Base-by-base conservation (phyloP, 2,113 vertebrate species). In the Archilochus colubris region DNA sequence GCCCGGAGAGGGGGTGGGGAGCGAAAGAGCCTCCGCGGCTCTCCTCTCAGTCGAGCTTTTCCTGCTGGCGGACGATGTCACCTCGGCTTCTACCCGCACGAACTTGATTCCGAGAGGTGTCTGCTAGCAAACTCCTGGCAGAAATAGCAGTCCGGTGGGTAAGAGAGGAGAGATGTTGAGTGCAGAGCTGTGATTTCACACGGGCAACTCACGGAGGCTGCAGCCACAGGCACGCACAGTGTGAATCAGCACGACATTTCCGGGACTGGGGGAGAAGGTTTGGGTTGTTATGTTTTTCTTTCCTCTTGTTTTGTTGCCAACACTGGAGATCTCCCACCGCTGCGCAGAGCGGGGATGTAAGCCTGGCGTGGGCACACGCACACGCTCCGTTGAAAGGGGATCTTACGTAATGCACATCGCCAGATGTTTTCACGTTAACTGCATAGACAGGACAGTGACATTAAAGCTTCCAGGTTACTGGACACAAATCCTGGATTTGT, bases 341-440 rank as follows among this genome's bases (percentile, higher is more conserved):
- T 15, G n/a, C 62, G 50, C 3, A 27, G 77, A 57, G 78, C 77
- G 23, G 63, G 81, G 66, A 77, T n/a, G 72, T 63, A 30, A 94
- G 68, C 73, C 70, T 50, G 43, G 31, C 40, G 91, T 44, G 94
- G 67, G 67, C 86, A 36, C 46, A 68, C 70, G 81, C 50, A 67
- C n/a, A 33, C 68, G 24, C 76, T 72, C 69, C 43, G 11, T 28
- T 4, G 53, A 36, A 76, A 72, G 57, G 16, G 54, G 33, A 53
- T 53, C 75, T 95, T 96, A 94, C 36, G 73, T 94, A 95, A 96
- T 64, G 10, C 63, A 24, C 54, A 59, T 80, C 64, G 94, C 96
- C 97, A 97, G 97, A 94, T 96, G 96, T 95, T 95, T 94, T 70
- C 91, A 80, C 76, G 82, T 84, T 89, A 88, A 93, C 87, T 86